Percentiles rank a stretch among this genome's conserved stretches.
phyloP scores from a whole-genome alignment of 2,113 vertebrate species.

The chimpanzee (Pan troglodytes) region DNA sequence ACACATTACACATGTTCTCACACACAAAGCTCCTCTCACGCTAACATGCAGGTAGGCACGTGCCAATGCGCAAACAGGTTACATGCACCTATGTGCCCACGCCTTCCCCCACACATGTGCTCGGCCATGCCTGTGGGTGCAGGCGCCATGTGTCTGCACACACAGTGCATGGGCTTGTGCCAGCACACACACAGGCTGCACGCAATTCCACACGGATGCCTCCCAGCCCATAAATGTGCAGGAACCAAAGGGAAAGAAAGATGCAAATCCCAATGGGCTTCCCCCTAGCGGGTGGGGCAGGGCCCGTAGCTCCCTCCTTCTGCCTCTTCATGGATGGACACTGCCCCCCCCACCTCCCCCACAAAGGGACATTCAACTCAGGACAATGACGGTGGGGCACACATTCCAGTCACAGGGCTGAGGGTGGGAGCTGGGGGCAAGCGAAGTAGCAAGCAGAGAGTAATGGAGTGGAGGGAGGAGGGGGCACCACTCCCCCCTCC shows the following conservation, averaged over 20 bases:
- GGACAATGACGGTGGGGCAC: too few species aligned
- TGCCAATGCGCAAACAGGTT: too few species aligned
- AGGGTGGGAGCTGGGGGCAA: conserved; percentile 22
- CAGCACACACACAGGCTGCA: conserved; percentile 77
- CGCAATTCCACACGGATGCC: conserved; percentile 79
- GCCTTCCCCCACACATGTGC: too few species aligned
- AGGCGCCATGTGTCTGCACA: not conserved
- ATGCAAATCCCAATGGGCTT: conserved; percentile 80
- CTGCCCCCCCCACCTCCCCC: too few species aligned
- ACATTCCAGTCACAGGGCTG: not conserved
- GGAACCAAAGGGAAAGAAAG: conserved; percentile 60
- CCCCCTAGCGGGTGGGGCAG: not conserved
- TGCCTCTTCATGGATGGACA: too few species aligned
- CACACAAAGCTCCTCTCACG: too few species aligned
- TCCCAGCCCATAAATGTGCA: conserved; percentile 77
- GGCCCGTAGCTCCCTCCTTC: not conserved
- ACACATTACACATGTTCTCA: too few species aligned
- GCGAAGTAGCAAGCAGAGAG: conserved; percentile 62
- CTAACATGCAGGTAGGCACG: too few species aligned
- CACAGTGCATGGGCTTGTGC: not conserved
- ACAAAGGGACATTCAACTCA: too few species aligned
- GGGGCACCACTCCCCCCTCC: conserved; percentile 52
- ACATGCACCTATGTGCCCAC: too few species aligned
- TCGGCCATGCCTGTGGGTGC: not conserved
- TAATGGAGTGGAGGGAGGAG: conserved; percentile 43